Conservation (phyloP, 2,888 invertebrate genomes). For the Melipona beecheii region DNA sequence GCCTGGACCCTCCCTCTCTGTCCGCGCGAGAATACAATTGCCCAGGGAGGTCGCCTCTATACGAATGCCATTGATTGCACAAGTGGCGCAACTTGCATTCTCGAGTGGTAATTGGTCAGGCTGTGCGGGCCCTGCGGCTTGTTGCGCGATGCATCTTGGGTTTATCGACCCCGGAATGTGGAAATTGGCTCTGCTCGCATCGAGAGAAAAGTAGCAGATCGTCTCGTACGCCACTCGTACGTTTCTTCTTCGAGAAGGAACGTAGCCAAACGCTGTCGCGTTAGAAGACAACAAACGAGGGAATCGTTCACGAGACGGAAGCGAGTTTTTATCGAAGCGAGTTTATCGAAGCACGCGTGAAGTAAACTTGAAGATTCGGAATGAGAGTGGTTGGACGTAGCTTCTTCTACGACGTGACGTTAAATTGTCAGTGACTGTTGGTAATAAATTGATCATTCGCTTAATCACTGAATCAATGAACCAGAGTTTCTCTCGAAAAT, state of each 20-base stretch:
- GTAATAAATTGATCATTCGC: no score
- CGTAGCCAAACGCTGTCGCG: not conserved
- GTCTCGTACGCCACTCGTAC: not conserved
- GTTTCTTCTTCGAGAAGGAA: not conserved
- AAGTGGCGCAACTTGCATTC: conserved; percentile 72
- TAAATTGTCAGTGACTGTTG: no score
- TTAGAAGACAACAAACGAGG: no score
- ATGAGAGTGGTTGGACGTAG: no score
- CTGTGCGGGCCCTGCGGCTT: conserved; percentile 24
- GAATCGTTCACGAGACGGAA: no score
- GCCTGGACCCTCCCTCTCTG: conserved; percentile 14
- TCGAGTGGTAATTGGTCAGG: conserved; percentile 69
- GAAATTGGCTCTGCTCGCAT: conserved; percentile 14
- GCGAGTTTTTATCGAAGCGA: no score
- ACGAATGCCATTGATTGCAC: conserved; percentile 72
- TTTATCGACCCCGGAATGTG: conserved; percentile 60
- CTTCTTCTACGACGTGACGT: no score
- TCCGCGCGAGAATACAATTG: conserved; percentile 64
- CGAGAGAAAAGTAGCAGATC: conserved; percentile 7
- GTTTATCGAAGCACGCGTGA: no score
- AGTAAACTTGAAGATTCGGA: no score
- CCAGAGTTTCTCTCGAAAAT: no score
- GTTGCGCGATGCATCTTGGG: conserved; percentile 47
- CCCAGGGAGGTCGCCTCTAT: conserved; percentile 48
- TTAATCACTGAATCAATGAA: no score